These are phyloP conservation scores for Xenopus borealis DNA, from an alignment of 2,113 vertebrate genomes.

Conservation along the genomic window DNA sequence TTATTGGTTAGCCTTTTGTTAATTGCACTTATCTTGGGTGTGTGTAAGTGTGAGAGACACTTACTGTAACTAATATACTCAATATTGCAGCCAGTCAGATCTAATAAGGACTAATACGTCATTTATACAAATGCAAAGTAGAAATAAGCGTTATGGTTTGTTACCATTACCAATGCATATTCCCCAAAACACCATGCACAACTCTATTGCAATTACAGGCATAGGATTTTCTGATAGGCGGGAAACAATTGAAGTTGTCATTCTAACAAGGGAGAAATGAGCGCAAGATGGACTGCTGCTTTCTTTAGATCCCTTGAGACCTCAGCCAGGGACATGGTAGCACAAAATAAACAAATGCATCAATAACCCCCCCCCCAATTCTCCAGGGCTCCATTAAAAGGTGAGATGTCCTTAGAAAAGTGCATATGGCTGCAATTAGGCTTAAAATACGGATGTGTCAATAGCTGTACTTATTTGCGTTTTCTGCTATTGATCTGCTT, in stretches of 20 bases:
- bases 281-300: slow-evolving; percentile 39
- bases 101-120: no score
- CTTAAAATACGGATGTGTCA: slow-evolving; percentile 68
- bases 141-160: no score
- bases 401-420: slow-evolving; percentile 80
- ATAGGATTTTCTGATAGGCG: neutral
- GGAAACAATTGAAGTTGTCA: slow-evolving; percentile 5
- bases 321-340: slow-evolving; percentile 70
- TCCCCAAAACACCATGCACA: no score
- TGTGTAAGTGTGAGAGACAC: no score
- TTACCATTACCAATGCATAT: no score
- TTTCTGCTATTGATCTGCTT: slow-evolving; percentile 59
- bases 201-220: no score
- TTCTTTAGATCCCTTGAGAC: slow-evolving; percentile 84
- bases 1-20: no score
- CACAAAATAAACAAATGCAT: slow-evolving; percentile 87
- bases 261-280: slow-evolving; percentile 9
- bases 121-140: no score
- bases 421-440: slow-evolving; percentile 78
- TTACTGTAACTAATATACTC: no score
- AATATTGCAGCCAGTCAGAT: no score
- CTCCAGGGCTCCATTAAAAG: slow-evolving; percentile 77
- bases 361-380: slow-evolving; percentile 79
- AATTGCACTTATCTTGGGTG: no score
- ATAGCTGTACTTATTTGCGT: slow-evolving; percentile 70